A percentile compares a stretch with the other conserved stretches of the same genome.
Conservation (phyloP, 2,888 invertebrate genomes). For the Troides oblongomaculatus region DNA sequence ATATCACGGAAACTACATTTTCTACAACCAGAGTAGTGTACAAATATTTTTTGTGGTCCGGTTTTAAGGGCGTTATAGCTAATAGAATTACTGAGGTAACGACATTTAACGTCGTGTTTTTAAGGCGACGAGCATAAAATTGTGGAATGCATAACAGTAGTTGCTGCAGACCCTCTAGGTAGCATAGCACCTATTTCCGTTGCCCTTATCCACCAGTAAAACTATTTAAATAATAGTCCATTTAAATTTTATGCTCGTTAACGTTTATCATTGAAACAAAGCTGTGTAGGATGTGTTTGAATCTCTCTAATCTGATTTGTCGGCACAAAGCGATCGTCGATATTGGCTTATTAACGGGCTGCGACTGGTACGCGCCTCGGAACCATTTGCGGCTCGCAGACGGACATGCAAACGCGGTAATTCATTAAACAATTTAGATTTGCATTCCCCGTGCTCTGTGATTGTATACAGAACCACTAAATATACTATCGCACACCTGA, state of each 20-base stretch:
- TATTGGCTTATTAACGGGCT: slow-evolving; percentile 35
- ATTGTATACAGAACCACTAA: slow-evolving; percentile 25
- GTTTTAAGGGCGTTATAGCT: too few relatives aligned
- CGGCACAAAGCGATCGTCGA: slow-evolving; percentile 35
- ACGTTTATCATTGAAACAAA: slow-evolving; percentile 13
- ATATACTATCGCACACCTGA: too few relatives aligned
- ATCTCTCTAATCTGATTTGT: slow-evolving; percentile 18
- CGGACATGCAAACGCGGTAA: slow-evolving; percentile 31
- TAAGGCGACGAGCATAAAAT: too few relatives aligned
- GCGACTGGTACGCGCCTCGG: slow-evolving; percentile 36
- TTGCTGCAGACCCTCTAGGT: too few relatives aligned
- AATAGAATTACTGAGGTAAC: too few relatives aligned
- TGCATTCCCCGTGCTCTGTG: slow-evolving; percentile 36
- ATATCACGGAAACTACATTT: too few relatives aligned
- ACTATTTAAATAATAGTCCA: background rate
- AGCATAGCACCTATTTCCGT: too few relatives aligned
- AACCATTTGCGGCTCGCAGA: slow-evolving; percentile 32
- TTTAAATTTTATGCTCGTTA: background rate
- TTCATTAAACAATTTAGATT: slow-evolving; percentile 48
- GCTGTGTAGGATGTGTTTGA: background rate
- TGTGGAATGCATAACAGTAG: too few relatives aligned
- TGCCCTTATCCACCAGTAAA: too few relatives aligned
- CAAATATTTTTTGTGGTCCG: too few relatives aligned
- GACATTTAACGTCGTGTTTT: too few relatives aligned
- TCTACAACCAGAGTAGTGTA: too few relatives aligned